Conservation (phyloP, 2,888 invertebrate species). For the Drosophila seclusa region DNA sequence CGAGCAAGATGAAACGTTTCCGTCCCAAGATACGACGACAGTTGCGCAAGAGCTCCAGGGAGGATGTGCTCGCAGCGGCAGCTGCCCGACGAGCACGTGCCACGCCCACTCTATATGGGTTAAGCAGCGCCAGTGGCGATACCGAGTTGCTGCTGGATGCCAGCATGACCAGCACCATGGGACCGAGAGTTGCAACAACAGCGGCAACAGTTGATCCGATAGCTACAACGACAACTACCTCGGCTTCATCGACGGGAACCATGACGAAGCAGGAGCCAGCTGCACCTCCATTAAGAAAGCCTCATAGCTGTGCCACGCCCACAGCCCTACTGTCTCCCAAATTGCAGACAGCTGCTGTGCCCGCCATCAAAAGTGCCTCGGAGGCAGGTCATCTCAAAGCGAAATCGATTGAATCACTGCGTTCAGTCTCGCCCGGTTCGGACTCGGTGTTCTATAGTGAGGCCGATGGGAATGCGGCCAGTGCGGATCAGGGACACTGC, state of each 20-base stretch:
- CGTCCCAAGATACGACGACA: constrained; percentile 85
- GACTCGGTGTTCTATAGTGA: constrained; percentile 96
- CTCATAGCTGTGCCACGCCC: constrained; percentile 71
- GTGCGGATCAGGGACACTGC: constrained; percentile 88
- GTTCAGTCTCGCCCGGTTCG: constrained; percentile 95
- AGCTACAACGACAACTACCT: constrained; percentile 35
- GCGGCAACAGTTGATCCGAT: constrained; percentile 12
- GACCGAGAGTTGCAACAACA: constrained; percentile 4
- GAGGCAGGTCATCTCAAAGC: constrained; percentile 88
- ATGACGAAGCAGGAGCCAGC: constrained; percentile 37
- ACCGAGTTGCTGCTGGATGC: constrained; percentile 78
- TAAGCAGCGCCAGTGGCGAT: constrained; percentile 67
- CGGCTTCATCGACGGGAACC: constrained; percentile 36
- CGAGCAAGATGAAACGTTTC: constrained; percentile 84
- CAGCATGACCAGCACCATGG: constrained; percentile 59
- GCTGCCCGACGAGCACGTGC: constrained; percentile 66
- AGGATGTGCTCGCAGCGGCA: constrained; percentile 75
- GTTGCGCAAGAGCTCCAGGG: constrained; percentile 81
- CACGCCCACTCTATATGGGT: constrained; percentile 60
- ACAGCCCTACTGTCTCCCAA: constrained; percentile 60
- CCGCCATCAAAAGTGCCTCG: constrained; percentile 65
- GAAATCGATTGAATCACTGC: constrained; percentile 93
- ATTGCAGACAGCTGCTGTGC: constrained; percentile 7
- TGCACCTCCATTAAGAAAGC: constrained; percentile 41
- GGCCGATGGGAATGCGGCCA: constrained; percentile 87